Evolutionary conservation across 2,113 vertebrate genomes (phyloP).

Genomic region (Atlantisia rogersi): DNA sequence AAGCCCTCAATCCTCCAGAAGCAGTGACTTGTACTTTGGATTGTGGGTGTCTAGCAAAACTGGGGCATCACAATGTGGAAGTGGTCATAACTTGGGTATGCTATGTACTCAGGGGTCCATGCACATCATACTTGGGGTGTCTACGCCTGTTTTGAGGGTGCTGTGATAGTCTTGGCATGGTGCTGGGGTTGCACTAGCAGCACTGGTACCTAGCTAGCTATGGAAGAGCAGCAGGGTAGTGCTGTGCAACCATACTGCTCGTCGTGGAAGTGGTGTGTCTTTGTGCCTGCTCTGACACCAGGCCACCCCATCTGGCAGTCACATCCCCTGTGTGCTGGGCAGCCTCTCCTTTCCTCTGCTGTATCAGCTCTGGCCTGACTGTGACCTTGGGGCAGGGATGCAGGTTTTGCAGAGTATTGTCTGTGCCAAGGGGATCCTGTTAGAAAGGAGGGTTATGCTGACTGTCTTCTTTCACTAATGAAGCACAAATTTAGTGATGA

Average conservation of each 20-base stretch:
- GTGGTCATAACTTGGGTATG: neutral
- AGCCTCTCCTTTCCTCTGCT: neutral
- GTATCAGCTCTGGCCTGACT: neutral
- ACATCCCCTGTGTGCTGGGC: neutral
- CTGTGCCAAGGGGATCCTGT: neutral
- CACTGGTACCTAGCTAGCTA: neutral
- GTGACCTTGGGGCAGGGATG: neutral
- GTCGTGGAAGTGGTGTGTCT: rapidly evolving
- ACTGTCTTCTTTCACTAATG: neutral
- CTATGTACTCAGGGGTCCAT: neutral
- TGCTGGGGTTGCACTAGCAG: rapidly evolving
- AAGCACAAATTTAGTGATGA: neutral
- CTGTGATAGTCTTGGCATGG: neutral
- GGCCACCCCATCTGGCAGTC: neutral
- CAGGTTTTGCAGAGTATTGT: neutral
- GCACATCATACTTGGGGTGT: neutral
- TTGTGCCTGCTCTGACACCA: neutral
- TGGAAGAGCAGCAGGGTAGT: neutral
- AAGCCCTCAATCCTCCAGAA: neutral
- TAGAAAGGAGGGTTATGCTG: neutral
- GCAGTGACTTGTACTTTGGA: neutral
- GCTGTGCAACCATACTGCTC: neutral
- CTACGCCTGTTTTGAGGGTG: neutral
- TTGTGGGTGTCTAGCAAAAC: neutral
- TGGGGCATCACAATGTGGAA: neutral